Base-by-base conservation (phyloP, 2,888 invertebrate species). In the Cyaniris semiargus region DNA sequence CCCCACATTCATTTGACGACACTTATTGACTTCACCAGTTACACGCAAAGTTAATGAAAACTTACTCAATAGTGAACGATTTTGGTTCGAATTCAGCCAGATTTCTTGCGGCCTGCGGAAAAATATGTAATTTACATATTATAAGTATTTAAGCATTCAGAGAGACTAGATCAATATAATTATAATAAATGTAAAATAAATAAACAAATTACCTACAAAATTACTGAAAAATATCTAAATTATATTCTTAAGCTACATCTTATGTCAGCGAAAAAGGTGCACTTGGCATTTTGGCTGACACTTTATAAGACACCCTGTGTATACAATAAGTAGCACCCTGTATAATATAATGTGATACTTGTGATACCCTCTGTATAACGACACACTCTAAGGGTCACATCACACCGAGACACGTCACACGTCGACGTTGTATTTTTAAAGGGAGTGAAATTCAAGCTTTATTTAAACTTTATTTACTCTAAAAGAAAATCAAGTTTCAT, bases 31-130 rank as follows among this genome's bases (percentile, higher is more conserved):
- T 44, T 44, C 44, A 13, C 10, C 3, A 44, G 44, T 1, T 38
- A 6, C 38, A 10, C 38, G 1, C 38, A 38, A 38, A 10, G 6
- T 6, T 1, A 21, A 8, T 58, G 8, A 3, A 13, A 66, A 66
- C 66, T 66, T 31, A 66, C 66, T 66, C 66, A 27, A 66, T 31
- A 66, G 66, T 66, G 23, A 66, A 66, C 15, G 27, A 66, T 31
- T 66, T 66, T 15, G 66, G 66, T 66, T 66, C 66, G 3, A 66
- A 66, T 13, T 66, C 66, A 31, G 66, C 15, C 1, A 27, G 27
- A 18, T 31, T 66, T 15, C 66, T 13, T 27, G 15, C 1, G 18
- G 66, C 27, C 27, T 66, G 27, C 27, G 6, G 5, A 27, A 31
- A 27, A 31, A 5, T 10, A 6, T 58, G 15, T 21, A 58, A 58